Base-by-base conservation (phyloP, 2,888 invertebrate genomes). In the Masnerella sp. region DNA sequence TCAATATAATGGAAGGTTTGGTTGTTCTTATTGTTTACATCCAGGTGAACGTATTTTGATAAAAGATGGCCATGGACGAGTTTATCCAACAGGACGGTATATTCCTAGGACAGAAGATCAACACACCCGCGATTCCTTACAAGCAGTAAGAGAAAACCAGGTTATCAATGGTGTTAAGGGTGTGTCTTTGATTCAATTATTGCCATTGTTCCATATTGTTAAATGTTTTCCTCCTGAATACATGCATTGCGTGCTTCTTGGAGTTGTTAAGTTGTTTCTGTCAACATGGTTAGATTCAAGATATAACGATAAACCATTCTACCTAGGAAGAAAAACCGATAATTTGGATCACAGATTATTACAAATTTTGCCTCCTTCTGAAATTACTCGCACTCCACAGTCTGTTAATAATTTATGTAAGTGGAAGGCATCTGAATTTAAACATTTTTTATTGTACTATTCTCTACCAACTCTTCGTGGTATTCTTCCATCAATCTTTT, bases 361-460 rank as follows among this genome's bases (percentile, higher is more conserved):
- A 5, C 15, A 32, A 5, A 67, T 54, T 2, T 36, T 28, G 18
- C 56, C 76, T 7, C 61, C 56, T 15, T 49, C 34, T 30, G 51
- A 72, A 65, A 47, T 75, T 1, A 72, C 61, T n/a, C 45, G 67
- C 2, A 17, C 14, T 7, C 64, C 62, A 22, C 64, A 45, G 18
- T 67, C 62, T 0, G 12, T 70, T 18, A 28, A 25, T 7, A 34
- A 54, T 36, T 25, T 62, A 15, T 4, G 8, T 11, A 14, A 38
- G 20, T 73, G 54, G 36, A 77, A 77, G 54, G 73, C 68, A 15
- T 74, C 49, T 5, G 65, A 76, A 11, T 75, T 25, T 20, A 76
- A 62, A 15, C 36, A 47, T 20, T 74, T 75, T 45, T 22, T 71
- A 18, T 34, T 76, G 0, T 78, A 74, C 11, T 78, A 77, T 17